Evolutionary conservation across 2,797 vertebrate genomes (phyloP), one percentile per base, ranked within the genome.

Genomic region (Crenichthys baileyi): DNA sequence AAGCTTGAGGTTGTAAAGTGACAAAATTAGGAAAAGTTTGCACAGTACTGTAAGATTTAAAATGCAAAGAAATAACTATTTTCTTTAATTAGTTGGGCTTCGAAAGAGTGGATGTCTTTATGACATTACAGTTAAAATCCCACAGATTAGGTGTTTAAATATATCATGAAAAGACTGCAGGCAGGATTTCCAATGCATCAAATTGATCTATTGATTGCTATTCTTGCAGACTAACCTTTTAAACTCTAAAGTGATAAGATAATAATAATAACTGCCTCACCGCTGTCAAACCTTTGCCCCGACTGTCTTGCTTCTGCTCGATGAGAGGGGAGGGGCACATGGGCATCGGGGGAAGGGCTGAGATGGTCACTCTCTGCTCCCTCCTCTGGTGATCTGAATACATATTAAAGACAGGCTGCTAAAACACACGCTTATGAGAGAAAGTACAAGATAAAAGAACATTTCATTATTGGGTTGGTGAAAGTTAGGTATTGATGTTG

Each of bases 311-410:
- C 75, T 89, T 95, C 85, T 92, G 95, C 87, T 88, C 85, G 81
- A 87, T 88, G 86, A 92, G 83, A 79, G 94, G 90, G 73, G 96
- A 94, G 51, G 96, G 96, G 82, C 95, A 95, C 80, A 94, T 81
- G 56, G 96, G 96, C 93, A 97, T 95, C 0, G 97, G 96, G 12
- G 97, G 97, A 81, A 95, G 91, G 60, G 96, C 89, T 1, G 96
- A 93, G 78, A 95, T 95, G 86, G 95, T 95, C 5, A 96, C 94
- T 86, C 95, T 95, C 22, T 93, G 94, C 88, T 98, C 96, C 81
- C 95, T 94, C 85, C 85, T 87, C 78, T 88, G 89, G 65, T 75
- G 83, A 83, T 88, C 94, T 95, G 3, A 76, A 63, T 61, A 4
- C 68, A 82, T 29, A 44, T 68, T 50, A 63, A 75, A 60, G 18